Evolutionary conservation across 1,140 invertebrate species (phyloP), one percentile per base, ranked within the genome.

Genomic region (Nephotettix cincticeps): DNA sequence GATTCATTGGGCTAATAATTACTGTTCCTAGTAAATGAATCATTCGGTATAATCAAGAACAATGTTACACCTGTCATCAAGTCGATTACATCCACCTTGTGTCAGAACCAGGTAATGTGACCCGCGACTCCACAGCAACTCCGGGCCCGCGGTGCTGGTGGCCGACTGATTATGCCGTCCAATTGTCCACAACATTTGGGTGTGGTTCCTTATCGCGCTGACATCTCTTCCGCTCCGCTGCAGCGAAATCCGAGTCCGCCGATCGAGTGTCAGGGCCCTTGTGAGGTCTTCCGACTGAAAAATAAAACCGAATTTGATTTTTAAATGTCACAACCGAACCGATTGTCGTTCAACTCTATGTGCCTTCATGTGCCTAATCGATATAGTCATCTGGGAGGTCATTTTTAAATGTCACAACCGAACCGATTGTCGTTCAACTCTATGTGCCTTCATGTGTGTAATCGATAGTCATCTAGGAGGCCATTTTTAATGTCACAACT

Each of bases 171-270:
- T 61, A 61, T 61, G 28, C 23, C 23, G 4, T 25, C 23, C 56
- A 61, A 61, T 61, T 61, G 56, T 61, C 56, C 23, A 27, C 56
- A 29, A 14, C 23, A 23, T 51, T 51, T 51, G 47, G 47, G 47
- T 51, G 47, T 51, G 47, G 47, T 51, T 61, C 9, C 14, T 61
- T 61, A 61, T 61, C 56, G 56, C 25, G 23, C 23, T 61, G 56
- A 61, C 56, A 61, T 61, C 56, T 61, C 56, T 61, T 61, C 56
- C 56, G 56, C 23, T 25, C n/a, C 14, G 27, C 6, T 27, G 56
- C 56, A 27, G 56, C 56, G 56, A 27, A 61, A 61, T 29, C 27
- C 56, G 56, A 61, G 56, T 27, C 56, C 25, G 23, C 1, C 6
- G 27, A 29, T 61, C 56, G 56, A 28, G 23, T 61, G 56, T 61